A percentile compares a stretch with the other conserved stretches of the same genome.
Evolutionary conservation across 2,888 invertebrate species (phyloP).

Genomic region (Xylophagus ater): DNA sequence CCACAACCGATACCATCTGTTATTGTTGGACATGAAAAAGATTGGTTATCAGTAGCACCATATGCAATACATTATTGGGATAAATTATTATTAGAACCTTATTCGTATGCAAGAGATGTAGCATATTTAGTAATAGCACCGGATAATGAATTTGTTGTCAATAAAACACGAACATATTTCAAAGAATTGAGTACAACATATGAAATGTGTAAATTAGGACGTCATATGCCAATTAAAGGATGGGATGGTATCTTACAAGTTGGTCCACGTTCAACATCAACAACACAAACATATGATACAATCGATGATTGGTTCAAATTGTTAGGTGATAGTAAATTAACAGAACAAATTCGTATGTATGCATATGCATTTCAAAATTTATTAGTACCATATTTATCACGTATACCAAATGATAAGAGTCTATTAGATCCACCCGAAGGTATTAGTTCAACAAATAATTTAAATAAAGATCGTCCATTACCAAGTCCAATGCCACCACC

Average conservation of each 20-base stretch:
- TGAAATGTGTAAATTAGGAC: conserved; percentile 87
- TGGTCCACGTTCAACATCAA: conserved; percentile 41
- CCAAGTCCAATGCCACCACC: conserved; percentile 48
- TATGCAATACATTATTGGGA: conserved; percentile 94
- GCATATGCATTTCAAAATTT: conserved; percentile 69
- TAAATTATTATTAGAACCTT: conserved; percentile 90
- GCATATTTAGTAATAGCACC: conserved; percentile 92
- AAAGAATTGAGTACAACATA: conserved; percentile 86
- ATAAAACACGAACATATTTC: conserved; percentile 76
- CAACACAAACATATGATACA: conserved; percentile 40
- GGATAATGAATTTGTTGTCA: conserved; percentile 73
- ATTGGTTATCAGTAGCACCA: conserved; percentile 90
- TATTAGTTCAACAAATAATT: conserved; percentile 15
- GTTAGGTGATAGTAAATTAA: conserved; percentile 67
- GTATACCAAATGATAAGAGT: conserved; percentile 62
- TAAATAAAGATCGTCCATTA: conserved; percentile 34
- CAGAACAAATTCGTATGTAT: conserved; percentile 76
- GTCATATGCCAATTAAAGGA: conserved; percentile 81
- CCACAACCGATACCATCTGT: conserved; percentile 94
- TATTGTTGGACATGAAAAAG: conserved; percentile 88
- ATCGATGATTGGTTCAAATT: conserved; percentile 84
- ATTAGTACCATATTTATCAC: conserved; percentile 62
- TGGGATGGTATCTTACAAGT: conserved; percentile 82
- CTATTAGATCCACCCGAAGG: conserved; percentile 54
- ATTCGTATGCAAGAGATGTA: conserved; percentile 87